Percentiles rank a stretch among this genome's conserved stretches.
phyloP scores from a whole-genome alignment of 2,888 invertebrate genomes.

The Orthonevra nobilis region DNA sequence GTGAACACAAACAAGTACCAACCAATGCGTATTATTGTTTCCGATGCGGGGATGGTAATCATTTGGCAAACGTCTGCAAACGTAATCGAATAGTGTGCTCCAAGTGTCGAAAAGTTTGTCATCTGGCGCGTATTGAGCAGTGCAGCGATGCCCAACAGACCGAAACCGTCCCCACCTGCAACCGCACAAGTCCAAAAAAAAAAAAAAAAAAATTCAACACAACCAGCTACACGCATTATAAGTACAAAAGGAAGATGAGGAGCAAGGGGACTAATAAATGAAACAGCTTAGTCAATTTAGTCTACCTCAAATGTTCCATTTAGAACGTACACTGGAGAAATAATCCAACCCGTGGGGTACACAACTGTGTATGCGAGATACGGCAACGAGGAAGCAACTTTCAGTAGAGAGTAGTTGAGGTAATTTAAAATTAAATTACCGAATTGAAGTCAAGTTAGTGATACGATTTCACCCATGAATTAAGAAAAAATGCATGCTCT shows the following conservation, averaged over 20 bases:
- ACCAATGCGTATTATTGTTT: conserved; percentile 1
- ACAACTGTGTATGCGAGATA: conserved; percentile 15
- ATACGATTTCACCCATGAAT: not conserved
- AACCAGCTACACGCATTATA: conserved; percentile 13
- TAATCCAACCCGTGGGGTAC: conserved; percentile 27
- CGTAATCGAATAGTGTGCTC: not conserved
- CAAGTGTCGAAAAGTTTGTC: not conserved
- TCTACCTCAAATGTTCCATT: conserved; percentile 13
- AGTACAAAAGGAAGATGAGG: not conserved
- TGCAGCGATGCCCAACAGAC: not conserved
- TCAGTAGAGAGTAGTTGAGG: conserved; percentile 23
- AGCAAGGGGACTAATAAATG: not conserved
- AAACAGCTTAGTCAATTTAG: not conserved
- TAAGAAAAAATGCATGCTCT: conserved; percentile 7
- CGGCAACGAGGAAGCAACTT: conserved; percentile 9
- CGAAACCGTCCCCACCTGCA: not conserved
- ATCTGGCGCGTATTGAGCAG: conserved; percentile 3
- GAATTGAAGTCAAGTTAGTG: conserved; percentile 3
- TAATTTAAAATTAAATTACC: conserved; percentile 5
- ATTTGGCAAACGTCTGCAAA: conserved; percentile 2
- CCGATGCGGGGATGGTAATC: conserved; percentile 15
- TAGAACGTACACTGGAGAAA: conserved; percentile 19
- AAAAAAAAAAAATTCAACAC: not conserved
- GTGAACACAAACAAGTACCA: not conserved
- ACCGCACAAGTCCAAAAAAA: not conserved